Base-by-base conservation (phyloP, 2,113 vertebrate genomes). In the Brienomyrus brachyistius region DNA sequence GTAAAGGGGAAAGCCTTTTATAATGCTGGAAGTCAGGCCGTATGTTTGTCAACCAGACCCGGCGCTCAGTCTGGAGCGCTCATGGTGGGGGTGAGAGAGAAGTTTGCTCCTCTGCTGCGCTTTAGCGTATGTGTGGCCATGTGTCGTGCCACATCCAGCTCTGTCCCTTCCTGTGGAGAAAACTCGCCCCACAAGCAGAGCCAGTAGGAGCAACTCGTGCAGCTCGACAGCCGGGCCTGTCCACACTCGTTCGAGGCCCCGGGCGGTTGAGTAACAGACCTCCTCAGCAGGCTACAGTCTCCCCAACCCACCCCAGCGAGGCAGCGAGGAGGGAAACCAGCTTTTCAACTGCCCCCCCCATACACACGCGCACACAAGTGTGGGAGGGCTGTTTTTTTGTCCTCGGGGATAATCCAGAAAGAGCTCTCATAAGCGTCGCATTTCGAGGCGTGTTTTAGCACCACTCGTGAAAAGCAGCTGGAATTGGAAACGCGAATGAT, bases 341-440 rank as follows among this genome's bases (percentile, higher is more conserved):
- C 40, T 66, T 88, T 70, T 62, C 48, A 1, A 27, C 6, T 1
- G 9, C 11, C 11, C 6, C 21, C 17, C 43, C 1, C 2, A 5
- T 35, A 35, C 31, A 3, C 47, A 21, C 89, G n/a, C 1, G 7
- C 89, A 80, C 19, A 54, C 5, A 23, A 17, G 87, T 27, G 17
- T 35, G 48, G 47, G 88, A 47, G 88, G 17, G 88, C 70, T 35
- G 11, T 77, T 51, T 50, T 27, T 48, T 47, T 50, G 45, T 74
- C 86, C 59, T 88, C 43, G 21, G 66, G 45, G 66, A 77, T 80
- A 52, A 66, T 74, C 47, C 62, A 77, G 88, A 77, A 70, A 88
- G 31, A 80, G 47, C 66, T 51, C 45, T 74, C 66, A 8, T 74
- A 19, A 31, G 59, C n/a, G 47, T 86, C 48, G 59, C 43, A 3